These are phyloP conservation scores for Chironomus tepperi DNA, from an alignment of 1,140 invertebrate species.

Conservation along the genomic window DNA sequence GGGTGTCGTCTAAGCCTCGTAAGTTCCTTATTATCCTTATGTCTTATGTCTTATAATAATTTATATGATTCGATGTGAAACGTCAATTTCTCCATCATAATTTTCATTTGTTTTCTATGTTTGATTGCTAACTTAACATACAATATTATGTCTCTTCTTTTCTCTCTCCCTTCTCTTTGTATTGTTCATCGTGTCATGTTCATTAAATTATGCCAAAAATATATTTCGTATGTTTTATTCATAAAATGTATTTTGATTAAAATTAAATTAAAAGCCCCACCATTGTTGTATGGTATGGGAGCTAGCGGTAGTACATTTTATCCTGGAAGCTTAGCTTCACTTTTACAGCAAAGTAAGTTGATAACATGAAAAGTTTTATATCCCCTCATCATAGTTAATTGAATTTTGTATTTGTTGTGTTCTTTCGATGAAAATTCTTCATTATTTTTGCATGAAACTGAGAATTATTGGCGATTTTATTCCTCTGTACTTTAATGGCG, in stretches of 20 bases:
- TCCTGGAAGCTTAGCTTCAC: not conserved
- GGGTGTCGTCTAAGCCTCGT: not conserved
- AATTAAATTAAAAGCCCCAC: conserved; percentile 9
- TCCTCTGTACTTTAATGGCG: not conserved
- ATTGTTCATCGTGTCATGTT: not conserved
- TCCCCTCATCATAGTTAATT: not conserved
- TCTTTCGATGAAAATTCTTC: not conserved
- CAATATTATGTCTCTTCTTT: not conserved
- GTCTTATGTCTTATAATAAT: not conserved
- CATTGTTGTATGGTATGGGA: not conserved
- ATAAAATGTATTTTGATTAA: not conserved
- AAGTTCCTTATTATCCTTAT: not conserved
- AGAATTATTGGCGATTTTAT: not conserved
- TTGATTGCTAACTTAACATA: not conserved
- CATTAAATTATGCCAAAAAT: not conserved
- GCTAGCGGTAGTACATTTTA: conserved; percentile 3
- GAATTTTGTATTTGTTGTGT: not conserved
- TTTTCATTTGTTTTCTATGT: no score
- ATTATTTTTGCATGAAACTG: not conserved
- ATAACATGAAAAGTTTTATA: not conserved
- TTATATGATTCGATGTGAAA: not conserved
- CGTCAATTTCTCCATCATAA: no score
- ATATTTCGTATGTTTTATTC: not conserved
- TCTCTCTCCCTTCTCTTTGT: not conserved
- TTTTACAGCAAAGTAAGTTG: conserved; percentile 15